Evolutionary conservation across 2,113 vertebrate genomes (phyloP).

Genomic region (Thomomys bottae): DNA sequence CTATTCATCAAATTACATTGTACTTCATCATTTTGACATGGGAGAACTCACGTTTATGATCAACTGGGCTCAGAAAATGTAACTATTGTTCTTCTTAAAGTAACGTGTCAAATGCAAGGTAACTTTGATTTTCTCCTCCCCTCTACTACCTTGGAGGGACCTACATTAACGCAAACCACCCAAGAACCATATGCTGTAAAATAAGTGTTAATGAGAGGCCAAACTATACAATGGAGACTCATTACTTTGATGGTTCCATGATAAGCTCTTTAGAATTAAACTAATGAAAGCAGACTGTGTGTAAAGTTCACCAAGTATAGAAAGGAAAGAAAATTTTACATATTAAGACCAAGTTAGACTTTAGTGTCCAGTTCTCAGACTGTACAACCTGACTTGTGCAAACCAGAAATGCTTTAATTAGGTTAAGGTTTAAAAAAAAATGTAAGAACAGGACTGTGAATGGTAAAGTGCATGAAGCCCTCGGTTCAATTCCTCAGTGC

Average conservation of each 20-base stretch:
- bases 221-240: slow-evolving; percentile 43
- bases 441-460: not conserved
- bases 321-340: not conserved
- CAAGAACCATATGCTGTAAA: slow-evolving; percentile 51
- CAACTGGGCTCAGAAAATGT: slow-evolving; percentile 29
- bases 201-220: slow-evolving; percentile 66
- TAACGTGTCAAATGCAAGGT: slow-evolving; percentile 31
- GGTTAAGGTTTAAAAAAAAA: not conserved
- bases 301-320: slow-evolving; percentile 54
- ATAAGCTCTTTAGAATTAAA: slow-evolving; percentile 65
- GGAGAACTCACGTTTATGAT: no score
- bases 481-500: no score
- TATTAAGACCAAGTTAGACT: slow-evolving; percentile 5
- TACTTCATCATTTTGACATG: not conserved
- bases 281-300: slow-evolving; percentile 56
- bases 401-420: slow-evolving; percentile 30
- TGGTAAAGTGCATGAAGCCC: no score
- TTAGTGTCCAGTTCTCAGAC: slow-evolving; percentile 3
- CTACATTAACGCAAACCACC: slow-evolving; percentile 46
- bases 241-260: slow-evolving; percentile 56
- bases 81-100: slow-evolving; percentile 57
- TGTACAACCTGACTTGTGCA: not conserved
- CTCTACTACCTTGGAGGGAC: slow-evolving; percentile 31
- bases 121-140: slow-evolving; percentile 38
- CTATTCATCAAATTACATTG: slow-evolving; percentile 1